Base-by-base conservation (phyloP, 2,113 vertebrate species). In the Nesoenas mayeri region DNA sequence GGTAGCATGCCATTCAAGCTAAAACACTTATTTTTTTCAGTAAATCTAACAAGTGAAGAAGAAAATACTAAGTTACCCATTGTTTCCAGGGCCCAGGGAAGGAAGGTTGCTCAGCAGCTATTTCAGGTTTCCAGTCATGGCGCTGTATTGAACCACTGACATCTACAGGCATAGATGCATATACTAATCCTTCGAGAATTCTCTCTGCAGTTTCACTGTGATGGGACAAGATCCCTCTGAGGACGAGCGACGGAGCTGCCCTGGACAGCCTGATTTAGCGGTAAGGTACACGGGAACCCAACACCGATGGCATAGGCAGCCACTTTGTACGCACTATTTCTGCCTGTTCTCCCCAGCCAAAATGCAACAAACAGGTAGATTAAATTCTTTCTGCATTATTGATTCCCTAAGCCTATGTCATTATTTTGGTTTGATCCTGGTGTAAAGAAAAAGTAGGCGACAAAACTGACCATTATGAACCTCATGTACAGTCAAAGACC, bases 111-210 rank as follows among this genome's bases (percentile, higher is more conserved):
- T 69, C 36, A 83, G 50, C 29, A 69, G 28, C 20, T 88, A 31
- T 38, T 82, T 91, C 4, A 79, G 14, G 20, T 79, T 85, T 90
- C 54, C 64, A 75, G 18, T 53, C 11, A 17, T n/a, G 51, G 24
- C 56, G 38, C 1, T 91, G 34, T 57, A 88, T 44, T 75, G 57
- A 96, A 79, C 42, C 61, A 79, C 81, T 82, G 74, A 93, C 38
- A 96, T 64, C 88, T 89, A 65, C 50, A 93, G 58, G 58, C 71
- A 83, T 13, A 77, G 65, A 1, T 79, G 71, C n/a, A 88, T 17
- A 47, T 61, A 85, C 53, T 83, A 82, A 85, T 61, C 56, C 40
- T 32, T 57, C 6, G 75, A 69, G 31, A 90, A 85, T 50, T 57
- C 51, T 15, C 58, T 79, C 34, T 54, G 58, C n/a, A 61, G 57